These are phyloP conservation scores for Syncerus caffer DNA, from an alignment of 2,797 vertebrate genomes.

Conservation along the genomic window DNA sequence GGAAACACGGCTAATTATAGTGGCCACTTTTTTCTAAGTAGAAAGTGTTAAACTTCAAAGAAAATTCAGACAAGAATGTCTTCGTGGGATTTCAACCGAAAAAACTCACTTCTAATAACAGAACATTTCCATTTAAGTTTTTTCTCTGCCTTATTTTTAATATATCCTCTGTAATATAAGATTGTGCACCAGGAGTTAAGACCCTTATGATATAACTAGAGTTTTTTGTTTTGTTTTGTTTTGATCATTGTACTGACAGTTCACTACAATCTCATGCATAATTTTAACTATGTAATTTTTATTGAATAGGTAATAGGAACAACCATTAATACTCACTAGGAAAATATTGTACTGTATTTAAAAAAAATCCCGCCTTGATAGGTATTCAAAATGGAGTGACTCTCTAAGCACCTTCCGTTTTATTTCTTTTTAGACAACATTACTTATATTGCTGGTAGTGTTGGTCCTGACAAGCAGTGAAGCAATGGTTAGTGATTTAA, in stretches of 20 bases:
- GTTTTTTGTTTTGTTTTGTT: background rate
- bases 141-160: background rate
- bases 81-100: background rate
- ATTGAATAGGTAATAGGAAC: constrained; percentile 26
- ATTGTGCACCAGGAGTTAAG: background rate
- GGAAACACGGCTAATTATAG: constrained; percentile 51
- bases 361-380: background rate
- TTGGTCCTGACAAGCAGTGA: background rate
- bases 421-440: constrained; percentile 19
- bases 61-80: constrained; percentile 20
- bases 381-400: background rate
- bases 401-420: background rate
- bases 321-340: background rate
- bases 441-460: background rate
- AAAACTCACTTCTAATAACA: constrained; percentile 39
- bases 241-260: background rate
- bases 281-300: background rate
- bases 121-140: background rate
- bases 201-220: background rate
- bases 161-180: background rate
- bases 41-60: constrained; percentile 41
- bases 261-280: background rate
- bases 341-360: background rate
- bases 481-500: background rate
- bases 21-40: constrained; percentile 16